Conservation (phyloP, 1,140 invertebrate species). For the Drosophila yakuba region DNA sequence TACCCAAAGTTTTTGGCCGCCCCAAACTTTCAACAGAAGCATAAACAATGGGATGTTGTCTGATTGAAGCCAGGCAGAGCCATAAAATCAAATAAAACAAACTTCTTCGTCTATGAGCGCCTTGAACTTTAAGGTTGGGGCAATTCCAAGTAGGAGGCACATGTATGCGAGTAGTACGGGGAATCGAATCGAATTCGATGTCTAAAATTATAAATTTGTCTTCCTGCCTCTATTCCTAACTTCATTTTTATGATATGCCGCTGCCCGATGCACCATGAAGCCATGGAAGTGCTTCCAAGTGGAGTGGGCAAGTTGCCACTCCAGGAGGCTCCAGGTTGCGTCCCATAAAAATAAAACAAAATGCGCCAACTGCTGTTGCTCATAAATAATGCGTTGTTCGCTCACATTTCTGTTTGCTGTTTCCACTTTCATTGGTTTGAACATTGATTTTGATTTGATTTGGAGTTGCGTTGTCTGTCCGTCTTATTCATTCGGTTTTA, state of each 20-base stretch:
- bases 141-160: conserved; percentile 32
- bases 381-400: conserved; percentile 42
- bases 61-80: conserved; percentile 53
- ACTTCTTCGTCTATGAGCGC: conserved; percentile 66
- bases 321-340: conserved; percentile 30
- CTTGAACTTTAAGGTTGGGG: conserved; percentile 70
- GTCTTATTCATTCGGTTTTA: conserved; percentile 22
- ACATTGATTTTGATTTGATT: conserved; percentile 57
- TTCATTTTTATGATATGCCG: conserved; percentile 60
- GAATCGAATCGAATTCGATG: conserved; percentile 53
- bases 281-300: conserved; percentile 35
- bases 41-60: conserved; percentile 66
- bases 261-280: background rate
- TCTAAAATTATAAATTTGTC: conserved; percentile 74
- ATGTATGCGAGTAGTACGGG: conserved; percentile 12
- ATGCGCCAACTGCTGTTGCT: conserved; percentile 42
- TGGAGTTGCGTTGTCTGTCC: conserved; percentile 27
- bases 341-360: conserved; percentile 58
- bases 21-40: conserved; percentile 64
- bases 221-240: conserved; percentile 49
- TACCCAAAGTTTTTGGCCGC: conserved; percentile 37
- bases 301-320: conserved; percentile 35
- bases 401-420: conserved; percentile 20
- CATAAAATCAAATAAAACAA: conserved; percentile 69
- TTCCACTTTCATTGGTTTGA: conserved; percentile 44